Evolutionary conservation across 1,140 invertebrate genomes (phyloP).

Genomic region (Camponotus vicinus): DNA sequence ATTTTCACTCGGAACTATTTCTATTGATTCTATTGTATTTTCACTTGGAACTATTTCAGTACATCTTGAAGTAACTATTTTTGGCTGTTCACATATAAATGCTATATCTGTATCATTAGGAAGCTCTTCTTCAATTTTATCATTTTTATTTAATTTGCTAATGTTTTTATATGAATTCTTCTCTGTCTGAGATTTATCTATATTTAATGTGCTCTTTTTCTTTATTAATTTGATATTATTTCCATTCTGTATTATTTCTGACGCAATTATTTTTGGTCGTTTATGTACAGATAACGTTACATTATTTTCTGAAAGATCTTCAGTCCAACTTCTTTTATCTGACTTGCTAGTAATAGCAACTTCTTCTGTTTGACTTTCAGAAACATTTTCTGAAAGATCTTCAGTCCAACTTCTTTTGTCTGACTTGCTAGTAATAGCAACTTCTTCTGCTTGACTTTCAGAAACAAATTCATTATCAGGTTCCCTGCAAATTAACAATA

Average conservation of each 20-base stretch:
- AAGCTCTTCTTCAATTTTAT: slow-evolving; percentile 25
- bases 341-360: not conserved
- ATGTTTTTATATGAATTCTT: not conserved
- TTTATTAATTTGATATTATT: not conserved
- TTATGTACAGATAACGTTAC: slow-evolving; percentile 26
- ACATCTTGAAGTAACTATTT: not conserved
- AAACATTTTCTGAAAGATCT: not conserved
- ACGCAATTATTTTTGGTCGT: slow-evolving; percentile 37
- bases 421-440: not conserved
- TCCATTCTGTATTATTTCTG: not conserved
- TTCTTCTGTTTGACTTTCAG: slow-evolving; percentile 34
- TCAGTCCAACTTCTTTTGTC: slow-evolving; percentile 20
- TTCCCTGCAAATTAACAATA: slow-evolving; percentile 59
- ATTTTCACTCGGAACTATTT: not conserved
- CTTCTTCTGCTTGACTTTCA: slow-evolving; percentile 34
- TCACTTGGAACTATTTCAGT: not conserved
- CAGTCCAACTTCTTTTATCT: slow-evolving; percentile 22
- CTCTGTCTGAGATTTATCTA: not conserved
- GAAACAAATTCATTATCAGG: slow-evolving; percentile 45
- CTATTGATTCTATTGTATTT: not conserved
- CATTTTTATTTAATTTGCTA: not conserved
- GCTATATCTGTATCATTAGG: slow-evolving; percentile 8
- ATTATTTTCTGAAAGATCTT: slow-evolving; percentile 2
- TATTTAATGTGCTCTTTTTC: not conserved
- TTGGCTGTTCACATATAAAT: slow-evolving; percentile 48